Base-by-base conservation (phyloP, 92 coral and sea anemone genomes). In the Meandrina meandrites region DNA sequence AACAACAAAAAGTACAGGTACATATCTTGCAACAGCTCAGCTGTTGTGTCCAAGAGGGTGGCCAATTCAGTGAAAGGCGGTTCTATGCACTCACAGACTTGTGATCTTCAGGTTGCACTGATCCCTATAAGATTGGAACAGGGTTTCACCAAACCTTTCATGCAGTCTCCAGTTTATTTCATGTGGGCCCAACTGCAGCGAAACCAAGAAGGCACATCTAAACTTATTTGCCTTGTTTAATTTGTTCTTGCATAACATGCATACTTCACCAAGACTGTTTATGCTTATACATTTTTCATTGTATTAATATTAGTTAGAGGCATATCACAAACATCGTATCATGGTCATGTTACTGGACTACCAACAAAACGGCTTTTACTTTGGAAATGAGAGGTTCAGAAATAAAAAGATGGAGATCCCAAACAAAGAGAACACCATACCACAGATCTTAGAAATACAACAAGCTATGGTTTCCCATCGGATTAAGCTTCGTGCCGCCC, bases 351-450 rank as follows among this genome's bases (percentile, higher is more conserved):
- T 97, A 35, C 92, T 97, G 37, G 99, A 97, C 86, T 97, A 97
- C 80, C 99, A 97, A 88, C 99, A 97, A 78, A 97, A 97, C 89
- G 97, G 95, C 78, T 97, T 97, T 86, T 96, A 91, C 90, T 97
- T 97, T 91, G 99, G 98, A 82, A 93, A 84, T 87, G 95, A 94
- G 57, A 86, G 91, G 12, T 89, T 72, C 51, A 88, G 74, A 62
- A 79, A 84, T 74, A 89, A 88, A 71, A 82, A 87, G 75, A 66
- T 86, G 27, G 84, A 68, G 53, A 64, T 81, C 45, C 87, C 81
- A 54, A 88, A 95, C 84, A 92, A 84, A 50, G 93, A 86, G 47
- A 94, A 92, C 36, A 45, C 88, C 78, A 79, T 93, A 10, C 98
- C 98, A 21, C 98, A 97, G 45, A 92, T 97, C 70, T 79, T 90